Percentiles rank a stretch among this genome's conserved stretches.
Evolutionary conservation across 2,888 invertebrate genomes (phyloP).

Genomic region (Cephalotes varians): DNA sequence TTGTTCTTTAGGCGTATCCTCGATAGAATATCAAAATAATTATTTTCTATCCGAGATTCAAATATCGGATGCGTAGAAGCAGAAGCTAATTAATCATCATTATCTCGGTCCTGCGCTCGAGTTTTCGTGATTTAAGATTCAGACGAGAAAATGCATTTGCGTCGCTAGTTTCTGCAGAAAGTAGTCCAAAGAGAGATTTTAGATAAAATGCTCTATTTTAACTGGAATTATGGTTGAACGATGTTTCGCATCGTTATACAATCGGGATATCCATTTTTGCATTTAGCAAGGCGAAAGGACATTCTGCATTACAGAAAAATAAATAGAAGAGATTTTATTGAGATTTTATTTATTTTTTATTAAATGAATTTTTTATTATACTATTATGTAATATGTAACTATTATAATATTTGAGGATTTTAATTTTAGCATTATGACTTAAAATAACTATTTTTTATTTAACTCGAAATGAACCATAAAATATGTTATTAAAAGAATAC

Average conservation of each 20-base stretch:
- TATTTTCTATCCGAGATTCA: conserved; percentile 33
- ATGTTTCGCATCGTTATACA: neutral
- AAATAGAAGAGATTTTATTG: neutral
- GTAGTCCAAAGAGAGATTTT: neutral
- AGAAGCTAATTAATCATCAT: conserved; percentile 46
- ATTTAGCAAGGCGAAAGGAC: conserved; percentile 9
- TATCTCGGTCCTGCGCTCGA: conserved; percentile 8
- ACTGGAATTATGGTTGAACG: conserved; percentile 3
- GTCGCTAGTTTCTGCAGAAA: neutral
- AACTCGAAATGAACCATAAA: neutral
- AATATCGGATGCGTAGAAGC: conserved; percentile 24
- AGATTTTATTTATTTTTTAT: neutral
- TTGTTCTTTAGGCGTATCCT: neutral
- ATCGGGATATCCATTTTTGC: conserved; percentile 23
- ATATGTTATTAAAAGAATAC: conserved; percentile 2
- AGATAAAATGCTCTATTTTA: neutral
- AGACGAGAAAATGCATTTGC: neutral
- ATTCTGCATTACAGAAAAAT: neutral
- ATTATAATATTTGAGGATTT: neutral
- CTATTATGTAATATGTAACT: neutral
- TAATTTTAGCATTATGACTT: neutral
- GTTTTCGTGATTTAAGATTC: conserved; percentile 44
- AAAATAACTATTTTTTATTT: neutral
- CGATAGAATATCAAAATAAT: conserved; percentile 25
- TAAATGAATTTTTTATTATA: neutral